These are phyloP conservation scores for Noctua janthina DNA, from an alignment of 2,888 invertebrate genomes.

Conservation along the genomic window DNA sequence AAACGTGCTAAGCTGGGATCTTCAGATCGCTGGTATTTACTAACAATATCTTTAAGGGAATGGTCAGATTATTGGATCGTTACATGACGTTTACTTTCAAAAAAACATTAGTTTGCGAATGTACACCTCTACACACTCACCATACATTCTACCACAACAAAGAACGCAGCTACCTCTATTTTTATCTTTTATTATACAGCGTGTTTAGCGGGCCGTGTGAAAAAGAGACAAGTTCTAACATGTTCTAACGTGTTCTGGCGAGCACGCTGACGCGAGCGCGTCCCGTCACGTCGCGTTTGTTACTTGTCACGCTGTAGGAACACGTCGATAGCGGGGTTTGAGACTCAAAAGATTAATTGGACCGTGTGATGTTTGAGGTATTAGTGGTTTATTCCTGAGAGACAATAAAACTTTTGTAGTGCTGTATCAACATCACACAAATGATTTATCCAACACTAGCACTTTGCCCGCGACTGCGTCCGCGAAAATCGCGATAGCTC, in stretches of 20 bases:
- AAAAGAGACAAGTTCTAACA: conserved; percentile 55
- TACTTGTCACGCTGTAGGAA: conserved; percentile 55
- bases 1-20: background rate
- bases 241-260: conserved; percentile 40
- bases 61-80: background rate
- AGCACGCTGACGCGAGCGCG: conserved; percentile 48
- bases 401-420: background rate
- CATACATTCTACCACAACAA: conserved; percentile 6
- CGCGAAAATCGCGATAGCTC: too few species aligned
- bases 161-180: conserved; percentile 23
- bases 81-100: background rate
- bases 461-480: too few species aligned
- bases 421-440: background rate
- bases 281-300: conserved; percentile 54
- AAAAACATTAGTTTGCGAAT: background rate
- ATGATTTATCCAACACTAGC: background rate
- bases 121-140: background rate
- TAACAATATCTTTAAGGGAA: background rate
- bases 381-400: background rate
- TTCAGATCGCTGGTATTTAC: background rate
- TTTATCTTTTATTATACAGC: conserved; percentile 46
- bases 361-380: conserved; percentile 1
- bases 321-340: conserved; percentile 53
- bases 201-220: conserved; percentile 44
- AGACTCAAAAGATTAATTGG: conserved; percentile 37